phyloP scores from a whole-genome alignment of 53 echinoderm and acorn worm genomes.

The Apostichopus leukothele region DNA sequence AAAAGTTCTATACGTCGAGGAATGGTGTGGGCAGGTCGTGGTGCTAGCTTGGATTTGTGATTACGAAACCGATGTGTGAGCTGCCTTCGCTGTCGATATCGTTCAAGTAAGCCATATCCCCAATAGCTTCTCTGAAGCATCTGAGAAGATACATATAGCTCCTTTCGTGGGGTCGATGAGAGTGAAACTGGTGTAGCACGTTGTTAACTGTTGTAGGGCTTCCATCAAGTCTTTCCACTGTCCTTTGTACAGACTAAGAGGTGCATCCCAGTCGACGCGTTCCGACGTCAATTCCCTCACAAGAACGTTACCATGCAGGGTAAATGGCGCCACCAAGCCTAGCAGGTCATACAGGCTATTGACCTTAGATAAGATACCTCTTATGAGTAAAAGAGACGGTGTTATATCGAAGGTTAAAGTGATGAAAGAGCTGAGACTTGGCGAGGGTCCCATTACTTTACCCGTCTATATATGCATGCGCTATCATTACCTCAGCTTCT shows the following conservation, averaged over 20 bases:
- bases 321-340: constrained; percentile 51
- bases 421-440: constrained; percentile 4
- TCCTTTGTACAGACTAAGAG: background rate
- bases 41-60: constrained; percentile 55
- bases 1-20: constrained; percentile 57
- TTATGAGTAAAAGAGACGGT: background rate
- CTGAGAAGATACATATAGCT: constrained; percentile 44
- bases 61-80: constrained; percentile 46
- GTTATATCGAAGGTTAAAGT: background rate
- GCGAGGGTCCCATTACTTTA: too few species aligned
- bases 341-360: constrained; percentile 61
- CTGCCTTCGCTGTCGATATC: constrained; percentile 34
- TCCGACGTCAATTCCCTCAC: constrained; percentile 46
- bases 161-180: background rate
- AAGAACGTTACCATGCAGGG: constrained; percentile 50
- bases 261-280: constrained; percentile 7
- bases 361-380: background rate
- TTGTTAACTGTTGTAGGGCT: background rate
- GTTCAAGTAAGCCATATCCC: constrained; percentile 49
- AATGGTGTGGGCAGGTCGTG: constrained; percentile 52
- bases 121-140: constrained; percentile 46
- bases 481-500: background rate
- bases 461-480: constrained; percentile 36
- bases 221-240: constrained; percentile 23
- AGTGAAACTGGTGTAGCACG: background rate